Base-by-base conservation (phyloP, 2,888 invertebrate genomes). In the Tridacna gigas region DNA sequence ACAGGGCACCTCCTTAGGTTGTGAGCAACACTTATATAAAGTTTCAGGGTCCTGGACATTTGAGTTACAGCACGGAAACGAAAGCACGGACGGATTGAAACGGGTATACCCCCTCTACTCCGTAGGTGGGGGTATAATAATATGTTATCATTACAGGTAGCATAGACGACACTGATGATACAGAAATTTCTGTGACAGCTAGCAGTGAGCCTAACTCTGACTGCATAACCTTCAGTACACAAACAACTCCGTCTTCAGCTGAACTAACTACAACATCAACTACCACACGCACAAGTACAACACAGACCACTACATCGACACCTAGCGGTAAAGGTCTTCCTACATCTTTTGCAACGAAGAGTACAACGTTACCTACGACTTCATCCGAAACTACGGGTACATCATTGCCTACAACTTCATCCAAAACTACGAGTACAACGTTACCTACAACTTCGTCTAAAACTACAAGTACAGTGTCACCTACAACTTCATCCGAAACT, bases 401-500 rank as follows among this genome's bases (percentile, higher is more conserved):
- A n/a, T n/a, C 67, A 37, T 5, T 26, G 25, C n/a, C 11, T 7
- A 22, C 65, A 7, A 67, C 67, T 26, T 13, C 67, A 66, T 5
- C 12, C 5, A 66, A 12, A 26, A 71, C 48, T 45, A 48, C 71
- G 18, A 22, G n/a, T 63, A 71, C 47, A 20, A n/a, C 15, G 9
- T 20, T 25, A 71, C 37, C 71, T 20, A 45, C 71, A 18, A 47
- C n/a, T n/a, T n/a, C 26, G 11, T 15, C 51, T 51, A 13, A 11
- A 51, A 51, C 51, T 11, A 51, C 12, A 13, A 51, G 12, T 51
- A 15, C 51, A 12, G 11, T 28, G 0, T 48, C 47, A 13, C 65
- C 77, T 20, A 48, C 65, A 20, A 66, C 28, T 45, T n/a, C 18
- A 77, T n/a, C n/a, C n/a, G n/a, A n/a, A n/a, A n/a, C n/a, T n/a